phyloP scores from a whole-genome alignment of 2,888 invertebrate genomes.

The Cerastis leucographa region DNA sequence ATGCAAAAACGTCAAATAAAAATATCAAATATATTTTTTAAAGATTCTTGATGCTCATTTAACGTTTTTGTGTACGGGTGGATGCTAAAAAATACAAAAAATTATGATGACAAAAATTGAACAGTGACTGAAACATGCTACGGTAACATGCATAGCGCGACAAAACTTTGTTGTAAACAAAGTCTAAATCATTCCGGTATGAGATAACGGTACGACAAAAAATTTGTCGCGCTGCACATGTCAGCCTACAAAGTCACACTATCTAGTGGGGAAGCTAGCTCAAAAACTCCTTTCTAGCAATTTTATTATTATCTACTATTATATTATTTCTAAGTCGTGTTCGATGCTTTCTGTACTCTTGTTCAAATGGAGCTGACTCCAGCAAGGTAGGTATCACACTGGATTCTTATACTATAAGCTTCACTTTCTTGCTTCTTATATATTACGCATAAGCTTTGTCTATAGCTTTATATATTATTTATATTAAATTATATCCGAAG shows the following conservation, averaged over 20 bases:
- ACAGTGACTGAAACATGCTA: neutral
- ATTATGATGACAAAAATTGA: neutral
- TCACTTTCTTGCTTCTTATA: conserved; percentile 74
- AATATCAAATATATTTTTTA: neutral
- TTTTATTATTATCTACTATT: conserved; percentile 37
- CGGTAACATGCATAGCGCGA: neutral
- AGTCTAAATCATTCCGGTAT: neutral
- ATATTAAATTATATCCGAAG: conserved; percentile 37
- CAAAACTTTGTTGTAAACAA: neutral
- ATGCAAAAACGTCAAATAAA: neutral
- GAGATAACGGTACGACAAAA: neutral
- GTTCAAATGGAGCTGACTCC: conserved; percentile 77
- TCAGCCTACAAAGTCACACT: conserved; percentile 10
- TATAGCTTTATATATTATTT: conserved; percentile 67
- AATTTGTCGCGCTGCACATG: neutral
- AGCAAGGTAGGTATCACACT: conserved; percentile 84
- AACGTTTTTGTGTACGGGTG: conserved; percentile 5
- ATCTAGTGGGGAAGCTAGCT: conserved; percentile 53
- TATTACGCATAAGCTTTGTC: conserved; percentile 72
- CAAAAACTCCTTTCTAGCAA: conserved; percentile 47
- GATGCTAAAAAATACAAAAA: neutral
- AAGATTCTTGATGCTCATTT: neutral
- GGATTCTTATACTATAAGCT: conserved; percentile 69
- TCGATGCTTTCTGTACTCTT: conserved; percentile 63
- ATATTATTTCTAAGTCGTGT: conserved; percentile 68